Conservation (phyloP, 2,888 invertebrate species). For the Halictus ligatus region DNA sequence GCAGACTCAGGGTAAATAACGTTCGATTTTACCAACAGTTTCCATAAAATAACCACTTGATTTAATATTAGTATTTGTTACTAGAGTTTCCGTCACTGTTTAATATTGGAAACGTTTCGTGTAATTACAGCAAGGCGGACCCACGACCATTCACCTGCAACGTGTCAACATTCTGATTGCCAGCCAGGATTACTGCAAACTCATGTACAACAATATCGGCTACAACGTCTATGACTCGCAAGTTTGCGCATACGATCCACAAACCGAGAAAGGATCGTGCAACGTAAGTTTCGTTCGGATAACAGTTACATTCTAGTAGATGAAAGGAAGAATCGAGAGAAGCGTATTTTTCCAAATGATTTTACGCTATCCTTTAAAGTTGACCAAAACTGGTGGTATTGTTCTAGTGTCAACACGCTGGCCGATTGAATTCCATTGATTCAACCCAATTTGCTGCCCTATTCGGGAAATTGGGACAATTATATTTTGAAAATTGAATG, state of each 20-base stretch:
- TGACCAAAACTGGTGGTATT: background rate
- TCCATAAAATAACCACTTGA: too few species aligned
- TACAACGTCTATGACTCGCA: slow-evolving; percentile 61
- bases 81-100: background rate
- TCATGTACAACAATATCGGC: slow-evolving; percentile 40
- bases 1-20: slow-evolving; percentile 73
- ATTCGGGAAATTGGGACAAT: background rate
- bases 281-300: slow-evolving; percentile 61
- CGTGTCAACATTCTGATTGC: slow-evolving; percentile 86
- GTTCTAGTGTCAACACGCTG: background rate
- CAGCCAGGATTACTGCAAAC: slow-evolving; percentile 84
- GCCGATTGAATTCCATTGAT: background rate
- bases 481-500: background rate
- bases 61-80: too few species aligned
- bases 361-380: background rate
- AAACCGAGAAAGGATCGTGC: slow-evolving; percentile 67
- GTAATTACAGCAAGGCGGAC: slow-evolving; percentile 71
- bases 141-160: slow-evolving; percentile 82
- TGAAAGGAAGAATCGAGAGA: background rate
- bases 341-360: background rate
- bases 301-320: background rate
- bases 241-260: slow-evolving; percentile 68
- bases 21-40: background rate
- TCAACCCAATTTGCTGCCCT: background rate
- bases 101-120: background rate